These are phyloP conservation scores for Xanthostigma xanthostigma DNA, from an alignment of 2,888 invertebrate species.

Conservation along the genomic window DNA sequence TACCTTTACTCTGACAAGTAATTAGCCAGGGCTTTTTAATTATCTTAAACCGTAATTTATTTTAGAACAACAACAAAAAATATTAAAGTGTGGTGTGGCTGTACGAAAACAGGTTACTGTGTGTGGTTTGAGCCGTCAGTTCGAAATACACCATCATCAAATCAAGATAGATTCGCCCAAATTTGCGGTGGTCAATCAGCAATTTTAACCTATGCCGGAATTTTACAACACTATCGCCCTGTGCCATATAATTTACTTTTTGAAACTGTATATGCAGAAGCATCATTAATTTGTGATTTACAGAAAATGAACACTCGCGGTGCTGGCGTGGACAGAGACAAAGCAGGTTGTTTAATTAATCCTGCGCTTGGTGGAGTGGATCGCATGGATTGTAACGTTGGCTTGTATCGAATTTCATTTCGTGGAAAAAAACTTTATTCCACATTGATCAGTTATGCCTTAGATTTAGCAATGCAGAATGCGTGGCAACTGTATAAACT, in stretches of 20 bases:
- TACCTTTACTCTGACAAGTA: too few species aligned
- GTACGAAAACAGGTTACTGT: conserved; percentile 12
- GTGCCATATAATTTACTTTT: conserved; percentile 4
- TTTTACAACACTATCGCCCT: conserved; percentile 4
- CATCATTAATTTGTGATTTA: conserved; percentile 5
- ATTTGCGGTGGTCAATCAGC: conserved; percentile 2
- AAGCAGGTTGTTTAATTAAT: conserved; percentile 7
- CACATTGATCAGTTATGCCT: conserved; percentile 10
- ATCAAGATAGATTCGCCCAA: conserved; percentile 2
- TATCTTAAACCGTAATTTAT: not conserved
- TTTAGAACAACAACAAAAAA: conserved; percentile 1
- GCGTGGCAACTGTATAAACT: conserved; percentile 11
- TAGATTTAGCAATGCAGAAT: conserved; percentile 13
- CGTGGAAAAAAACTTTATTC: conserved; percentile 13
- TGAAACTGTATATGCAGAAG: conserved; percentile 5
- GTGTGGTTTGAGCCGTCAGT: conserved; percentile 11
- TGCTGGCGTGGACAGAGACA: conserved; percentile 5
- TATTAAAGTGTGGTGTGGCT: conserved; percentile 12
- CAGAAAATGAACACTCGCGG: conserved; percentile 3
- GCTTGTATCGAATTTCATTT: conserved; percentile 10
- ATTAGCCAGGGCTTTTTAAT: not conserved
- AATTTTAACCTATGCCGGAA: conserved; percentile 6
- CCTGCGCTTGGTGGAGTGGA: conserved; percentile 12
- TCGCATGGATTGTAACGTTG: conserved; percentile 12
- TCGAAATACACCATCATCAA: not conserved